Evolutionary conservation across 1,140 invertebrate genomes (phyloP), one percentile per base, ranked within the genome.

Genomic region (Berghia stephanieae): DNA sequence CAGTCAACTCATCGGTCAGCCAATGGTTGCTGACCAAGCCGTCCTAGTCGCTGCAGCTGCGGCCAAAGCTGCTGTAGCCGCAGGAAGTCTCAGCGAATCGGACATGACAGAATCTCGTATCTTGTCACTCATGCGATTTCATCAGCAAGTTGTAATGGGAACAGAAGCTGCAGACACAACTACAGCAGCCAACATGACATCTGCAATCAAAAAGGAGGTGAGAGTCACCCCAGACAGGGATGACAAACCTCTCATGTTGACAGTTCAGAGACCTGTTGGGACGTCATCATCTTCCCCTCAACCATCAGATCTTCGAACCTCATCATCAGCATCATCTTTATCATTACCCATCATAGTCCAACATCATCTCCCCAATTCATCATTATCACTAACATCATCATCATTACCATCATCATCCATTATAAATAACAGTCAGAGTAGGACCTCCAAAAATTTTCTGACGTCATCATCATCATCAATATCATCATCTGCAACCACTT

Each of bases 1-100:
- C 40, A 70, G 66, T 49, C 78, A 78, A n/a, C 77, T 82, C 34
- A 82, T 82, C 36, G 81, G 81, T 13, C 78, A 78, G 80, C 86
- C 67, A 46, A 83, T 72, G 80, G 81, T 80, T 68, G 57, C 83
- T 66, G 18, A 78, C 77, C 63, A 78, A 52, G 40, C 67, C 70
- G 24, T 66, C 67, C 38, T 68, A 46, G 40, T 76, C 68, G 8
- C 68, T 60, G 27, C 78, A 36, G 74, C 57, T 43, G 52, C 75
- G 0, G 79, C 72, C 79, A 80, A 63, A 69, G 46, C 79, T 78
- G 77, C 79, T 73, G 78, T 75, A 60, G 44, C 78, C 34, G 78
- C 77, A 67, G 16, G 72, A n/a, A n/a, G n/a, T n/a, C n/a, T n/a
- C n/a, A n/a, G n/a, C n/a, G n/a, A n/a, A n/a, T n/a, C n/a, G n/a